These are phyloP conservation scores for Phoebastria nigripes DNA, from an alignment of 2,797 vertebrate genomes.

Conservation along the genomic window DNA sequence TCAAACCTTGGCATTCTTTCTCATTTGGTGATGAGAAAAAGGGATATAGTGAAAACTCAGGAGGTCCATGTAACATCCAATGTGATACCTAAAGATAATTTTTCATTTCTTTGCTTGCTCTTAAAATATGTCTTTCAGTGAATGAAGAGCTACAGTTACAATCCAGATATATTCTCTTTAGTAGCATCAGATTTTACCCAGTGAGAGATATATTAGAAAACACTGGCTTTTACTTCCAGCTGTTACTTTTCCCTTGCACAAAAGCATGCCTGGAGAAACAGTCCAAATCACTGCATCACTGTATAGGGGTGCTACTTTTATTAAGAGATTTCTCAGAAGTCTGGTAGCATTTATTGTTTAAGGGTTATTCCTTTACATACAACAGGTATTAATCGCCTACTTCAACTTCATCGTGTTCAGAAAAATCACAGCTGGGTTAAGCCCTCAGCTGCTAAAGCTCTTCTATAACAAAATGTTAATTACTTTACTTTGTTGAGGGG, in stretches of 20 bases:
- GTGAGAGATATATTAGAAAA: not conserved
- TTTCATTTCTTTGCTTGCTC: not conserved
- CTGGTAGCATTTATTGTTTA: not conserved
- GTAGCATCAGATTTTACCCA: not conserved
- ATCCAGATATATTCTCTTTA: not conserved
- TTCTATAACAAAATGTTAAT: slow-evolving; percentile 17
- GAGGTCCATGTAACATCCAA: not conserved
- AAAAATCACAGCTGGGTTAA: slow-evolving; percentile 21
- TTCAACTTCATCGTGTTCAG: not conserved
- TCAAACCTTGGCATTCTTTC: not conserved
- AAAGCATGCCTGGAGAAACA: not conserved
- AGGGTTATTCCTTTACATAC: not conserved
- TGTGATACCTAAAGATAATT: not conserved
- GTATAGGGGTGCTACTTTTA: not conserved
- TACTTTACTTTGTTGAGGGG: slow-evolving; percentile 12
- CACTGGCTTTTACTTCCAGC: fast-evolving
- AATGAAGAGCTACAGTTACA: not conserved
- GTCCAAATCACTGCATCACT: not conserved
- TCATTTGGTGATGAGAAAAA: not conserved
- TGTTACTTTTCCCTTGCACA: not conserved
- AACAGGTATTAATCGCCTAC: not conserved
- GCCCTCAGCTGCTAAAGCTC: not conserved
- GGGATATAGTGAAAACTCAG: not conserved
- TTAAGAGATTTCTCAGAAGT: not conserved
- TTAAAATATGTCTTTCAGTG: not conserved